Conservation (phyloP, 2,113 vertebrate species). For the Cyanistes caeruleus region DNA sequence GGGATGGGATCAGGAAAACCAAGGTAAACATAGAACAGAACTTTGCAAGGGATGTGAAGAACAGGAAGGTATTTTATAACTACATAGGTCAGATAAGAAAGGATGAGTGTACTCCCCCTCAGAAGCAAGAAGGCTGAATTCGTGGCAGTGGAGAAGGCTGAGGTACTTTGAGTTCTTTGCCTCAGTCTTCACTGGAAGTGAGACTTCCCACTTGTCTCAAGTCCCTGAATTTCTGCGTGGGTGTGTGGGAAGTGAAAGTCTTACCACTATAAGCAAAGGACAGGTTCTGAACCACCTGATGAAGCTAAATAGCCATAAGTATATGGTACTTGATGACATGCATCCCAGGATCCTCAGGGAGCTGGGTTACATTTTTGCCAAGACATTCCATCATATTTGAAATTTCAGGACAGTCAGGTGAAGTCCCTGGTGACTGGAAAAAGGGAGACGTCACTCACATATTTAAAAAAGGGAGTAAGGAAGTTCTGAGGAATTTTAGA, state of each 20-base stretch:
- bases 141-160: not conserved
- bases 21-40: not conserved
- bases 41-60: not conserved
- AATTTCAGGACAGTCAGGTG: not conserved
- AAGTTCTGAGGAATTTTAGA: not conserved
- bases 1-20: not conserved
- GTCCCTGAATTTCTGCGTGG: not conserved
- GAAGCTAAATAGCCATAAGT: not conserved
- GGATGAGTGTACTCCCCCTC: not conserved
- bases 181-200: not conserved
- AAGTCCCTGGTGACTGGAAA: not conserved
- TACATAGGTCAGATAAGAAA: not conserved
- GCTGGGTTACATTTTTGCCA: not conserved
- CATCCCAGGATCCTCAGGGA: not conserved
- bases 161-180: not conserved
- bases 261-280: not conserved
- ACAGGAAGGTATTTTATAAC: not conserved
- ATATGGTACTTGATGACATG: not conserved
- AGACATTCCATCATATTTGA: not conserved
- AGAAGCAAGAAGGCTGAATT: not conserved
- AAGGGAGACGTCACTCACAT: not conserved
- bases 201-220: not conserved
- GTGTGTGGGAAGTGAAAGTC: not conserved
- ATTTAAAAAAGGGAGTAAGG: not conserved
- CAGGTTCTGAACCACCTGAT: not conserved